A percentile compares a stretch with the other conserved stretches of the same genome.
Conservation (phyloP, 2,888 invertebrate species). For the Coremacera marginata region DNA sequence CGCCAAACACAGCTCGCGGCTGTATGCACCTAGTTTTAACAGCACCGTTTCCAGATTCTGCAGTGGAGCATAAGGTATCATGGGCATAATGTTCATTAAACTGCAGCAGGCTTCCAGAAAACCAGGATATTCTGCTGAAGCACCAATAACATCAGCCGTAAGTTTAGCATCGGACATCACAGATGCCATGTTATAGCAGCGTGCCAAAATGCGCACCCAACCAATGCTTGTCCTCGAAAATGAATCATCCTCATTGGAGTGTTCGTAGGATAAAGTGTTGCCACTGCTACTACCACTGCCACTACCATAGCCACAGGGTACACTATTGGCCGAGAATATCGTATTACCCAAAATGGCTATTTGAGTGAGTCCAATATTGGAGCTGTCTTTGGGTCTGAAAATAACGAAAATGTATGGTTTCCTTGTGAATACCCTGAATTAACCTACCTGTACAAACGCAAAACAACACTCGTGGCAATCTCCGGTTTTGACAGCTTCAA, state of each 20-base stretch:
- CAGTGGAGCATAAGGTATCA: constrained; percentile 71
- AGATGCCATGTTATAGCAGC: constrained; percentile 75
- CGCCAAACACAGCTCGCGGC: constrained; percentile 73
- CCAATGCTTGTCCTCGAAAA: constrained; percentile 77
- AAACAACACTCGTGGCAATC: constrained; percentile 85
- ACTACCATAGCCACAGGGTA: neutral
- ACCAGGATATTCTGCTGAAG: constrained; percentile 75
- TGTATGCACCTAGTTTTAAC: constrained; percentile 77
- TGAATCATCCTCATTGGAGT: constrained; percentile 64
- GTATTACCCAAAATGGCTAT: constrained; percentile 87
- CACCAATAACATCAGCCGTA: constrained; percentile 69
- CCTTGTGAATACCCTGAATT: neutral
- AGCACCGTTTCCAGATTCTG: constrained; percentile 78
- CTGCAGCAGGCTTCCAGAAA: constrained; percentile 80
- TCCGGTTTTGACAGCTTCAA: constrained; percentile 86
- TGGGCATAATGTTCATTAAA: constrained; percentile 78
- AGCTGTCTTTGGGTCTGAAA: constrained; percentile 85
- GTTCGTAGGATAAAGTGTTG: constrained; percentile 43
- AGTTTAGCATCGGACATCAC: constrained; percentile 63
- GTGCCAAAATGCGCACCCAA: constrained; percentile 86
- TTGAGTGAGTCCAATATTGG: constrained; percentile 89
- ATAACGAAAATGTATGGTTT: neutral
- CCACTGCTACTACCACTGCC: constrained; percentile 39
- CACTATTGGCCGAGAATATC: constrained; percentile 77
- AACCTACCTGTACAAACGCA: constrained; percentile 69